A percentile compares a stretch with the other conserved stretches of the same genome.
Evolutionary conservation across 2,113 vertebrate species (phyloP).

Genomic region (Microtus oregoni): DNA sequence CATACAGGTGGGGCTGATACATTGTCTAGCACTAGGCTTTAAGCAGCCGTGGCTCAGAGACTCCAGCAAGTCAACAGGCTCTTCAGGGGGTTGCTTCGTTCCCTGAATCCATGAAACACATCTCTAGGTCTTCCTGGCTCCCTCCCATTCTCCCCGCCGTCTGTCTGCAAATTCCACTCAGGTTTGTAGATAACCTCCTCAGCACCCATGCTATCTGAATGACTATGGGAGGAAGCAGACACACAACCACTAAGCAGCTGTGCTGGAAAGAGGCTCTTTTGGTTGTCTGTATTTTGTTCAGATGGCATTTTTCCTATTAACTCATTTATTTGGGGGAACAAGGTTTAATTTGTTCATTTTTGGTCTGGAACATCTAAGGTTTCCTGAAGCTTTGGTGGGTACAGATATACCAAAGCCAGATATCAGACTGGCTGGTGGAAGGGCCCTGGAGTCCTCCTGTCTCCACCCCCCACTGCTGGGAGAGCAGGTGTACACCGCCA

Average conservation of each 20-base stretch:
- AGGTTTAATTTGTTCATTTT: conserved; percentile 28
- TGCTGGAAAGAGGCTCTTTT: neutral
- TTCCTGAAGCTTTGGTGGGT: neutral
- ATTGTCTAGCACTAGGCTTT: neutral
- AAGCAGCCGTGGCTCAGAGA: neutral
- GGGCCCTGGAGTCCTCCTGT: neutral
- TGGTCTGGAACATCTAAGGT: neutral
- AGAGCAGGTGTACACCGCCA: too few relatives aligned
- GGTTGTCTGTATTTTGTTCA: neutral
- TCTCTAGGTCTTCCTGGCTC: neutral
- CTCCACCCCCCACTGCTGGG: neutral
- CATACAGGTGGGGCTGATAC: too few relatives aligned
- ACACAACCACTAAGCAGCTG: neutral
- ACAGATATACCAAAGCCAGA: neutral
- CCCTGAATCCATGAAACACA: neutral
- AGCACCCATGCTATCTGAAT: conserved; percentile 3
- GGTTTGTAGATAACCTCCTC: neutral
- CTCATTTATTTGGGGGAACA: neutral
- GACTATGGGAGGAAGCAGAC: neutral
- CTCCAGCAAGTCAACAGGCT: neutral
- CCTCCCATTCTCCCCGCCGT: neutral
- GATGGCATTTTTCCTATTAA: neutral
- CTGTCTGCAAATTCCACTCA: neutral
- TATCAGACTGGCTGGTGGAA: neutral
- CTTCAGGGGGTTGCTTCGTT: neutral